phyloP scores from a whole-genome alignment of 2,888 invertebrate genomes.

The Eurytoma adleriae region DNA sequence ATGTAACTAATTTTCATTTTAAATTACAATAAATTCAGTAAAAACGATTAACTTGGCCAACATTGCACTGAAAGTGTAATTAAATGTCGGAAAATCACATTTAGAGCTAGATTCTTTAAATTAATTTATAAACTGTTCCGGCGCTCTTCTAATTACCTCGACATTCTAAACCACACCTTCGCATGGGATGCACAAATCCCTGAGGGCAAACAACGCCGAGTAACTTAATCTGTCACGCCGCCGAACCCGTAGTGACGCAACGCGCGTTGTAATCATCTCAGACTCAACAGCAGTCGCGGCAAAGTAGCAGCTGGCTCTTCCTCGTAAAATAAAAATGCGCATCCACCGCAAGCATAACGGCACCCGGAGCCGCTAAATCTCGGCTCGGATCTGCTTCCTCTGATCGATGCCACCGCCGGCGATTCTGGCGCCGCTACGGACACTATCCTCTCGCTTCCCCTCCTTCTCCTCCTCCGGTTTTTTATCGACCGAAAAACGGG shows the following conservation, averaged over 20 bases:
- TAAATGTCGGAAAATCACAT: too few relatives aligned
- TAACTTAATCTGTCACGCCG: constrained; percentile 9
- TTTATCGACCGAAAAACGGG: constrained; percentile 6
- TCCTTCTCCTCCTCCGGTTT: not conserved
- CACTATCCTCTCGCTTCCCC: not conserved
- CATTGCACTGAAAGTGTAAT: too few relatives aligned
- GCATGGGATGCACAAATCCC: not conserved
- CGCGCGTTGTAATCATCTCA: not conserved
- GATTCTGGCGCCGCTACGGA: not conserved
- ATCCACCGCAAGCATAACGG: not conserved
- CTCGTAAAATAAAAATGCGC: not conserved
- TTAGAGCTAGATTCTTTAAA: too few relatives aligned
- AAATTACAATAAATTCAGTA: too few relatives aligned
- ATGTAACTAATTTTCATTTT: too few relatives aligned
- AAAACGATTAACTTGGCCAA: too few relatives aligned
- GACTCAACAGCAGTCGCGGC: too few relatives aligned
- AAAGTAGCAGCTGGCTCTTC: too few relatives aligned
- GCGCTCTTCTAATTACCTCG: too few relatives aligned
- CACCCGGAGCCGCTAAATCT: not conserved
- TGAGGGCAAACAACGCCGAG: not conserved
- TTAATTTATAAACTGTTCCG: too few relatives aligned
- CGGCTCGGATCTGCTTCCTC: not conserved
- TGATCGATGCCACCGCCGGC: not conserved
- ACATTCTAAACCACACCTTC: not conserved
- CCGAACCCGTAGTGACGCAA: not conserved